Conservation (phyloP, 1,140 invertebrate species). For the Psix sp. region DNA sequence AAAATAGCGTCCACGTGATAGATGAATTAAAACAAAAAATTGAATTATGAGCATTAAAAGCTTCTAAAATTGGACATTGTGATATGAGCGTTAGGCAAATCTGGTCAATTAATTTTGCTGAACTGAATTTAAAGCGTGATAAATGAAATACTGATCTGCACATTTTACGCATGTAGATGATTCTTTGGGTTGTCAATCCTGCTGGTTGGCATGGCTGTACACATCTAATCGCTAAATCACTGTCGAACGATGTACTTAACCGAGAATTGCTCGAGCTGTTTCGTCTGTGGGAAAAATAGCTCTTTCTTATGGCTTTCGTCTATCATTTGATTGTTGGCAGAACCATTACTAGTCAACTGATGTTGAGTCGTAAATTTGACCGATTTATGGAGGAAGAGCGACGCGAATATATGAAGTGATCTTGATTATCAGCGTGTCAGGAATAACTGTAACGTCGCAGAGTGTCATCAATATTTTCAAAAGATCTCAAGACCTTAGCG, state of each 20-base stretch:
- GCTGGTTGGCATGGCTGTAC: conserved; percentile 52
- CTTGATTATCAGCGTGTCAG: conserved; percentile 16
- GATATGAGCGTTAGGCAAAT: no score
- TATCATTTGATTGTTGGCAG: conserved; percentile 45
- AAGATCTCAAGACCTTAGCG: no score
- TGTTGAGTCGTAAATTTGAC: conserved; percentile 40
- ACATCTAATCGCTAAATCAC: conserved; percentile 59
- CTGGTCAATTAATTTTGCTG: no score
- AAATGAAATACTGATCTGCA: no score
- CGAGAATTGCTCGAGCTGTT: conserved; percentile 20
- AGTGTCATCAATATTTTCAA: no score
- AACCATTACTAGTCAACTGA: conserved; percentile 21
- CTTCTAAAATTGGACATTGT: no score
- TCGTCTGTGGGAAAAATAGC: conserved; percentile 49
- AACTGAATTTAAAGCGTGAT: no score
- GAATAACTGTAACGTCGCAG: conserved; percentile 9
- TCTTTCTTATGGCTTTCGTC: conserved; percentile 47
- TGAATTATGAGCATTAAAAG: no score
- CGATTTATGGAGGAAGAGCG: conserved; percentile 15
- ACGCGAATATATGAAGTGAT: conserved; percentile 19
- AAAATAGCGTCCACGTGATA: no score
- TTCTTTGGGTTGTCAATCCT: conserved; percentile 44
- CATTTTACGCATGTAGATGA: neutral
- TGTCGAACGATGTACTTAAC: conserved; percentile 37
- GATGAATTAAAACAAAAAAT: no score